A percentile compares a stretch with the other conserved stretches of the same genome.
Evolutionary conservation across 2,113 vertebrate genomes (phyloP).

Genomic region (Tichodroma muraria): DNA sequence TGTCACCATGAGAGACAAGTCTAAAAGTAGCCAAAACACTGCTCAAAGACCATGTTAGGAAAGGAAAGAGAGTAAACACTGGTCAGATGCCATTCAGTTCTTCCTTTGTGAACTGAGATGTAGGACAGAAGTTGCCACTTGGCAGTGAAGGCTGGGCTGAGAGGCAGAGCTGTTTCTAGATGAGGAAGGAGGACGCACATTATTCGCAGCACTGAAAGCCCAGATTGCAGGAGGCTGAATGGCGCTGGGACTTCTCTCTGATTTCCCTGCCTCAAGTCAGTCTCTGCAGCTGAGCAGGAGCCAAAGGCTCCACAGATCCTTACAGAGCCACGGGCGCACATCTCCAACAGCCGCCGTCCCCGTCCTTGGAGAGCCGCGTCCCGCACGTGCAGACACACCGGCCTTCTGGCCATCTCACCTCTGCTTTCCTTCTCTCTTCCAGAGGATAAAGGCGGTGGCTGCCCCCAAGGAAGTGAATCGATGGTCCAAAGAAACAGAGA

Average conservation of each 20-base stretch:
- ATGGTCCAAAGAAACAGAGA: constrained; percentile 71
- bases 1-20: constrained; percentile 25
- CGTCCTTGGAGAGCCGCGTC: rapidly evolving
- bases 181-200: background rate
- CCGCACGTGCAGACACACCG: rapidly evolving
- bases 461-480: constrained; percentile 82
- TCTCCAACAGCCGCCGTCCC: background rate
- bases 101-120: constrained; percentile 9
- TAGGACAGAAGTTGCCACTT: constrained; percentile 10
- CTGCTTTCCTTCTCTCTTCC: background rate
- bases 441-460: constrained; percentile 93
- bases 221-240: background rate
- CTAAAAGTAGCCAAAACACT: constrained; percentile 44
- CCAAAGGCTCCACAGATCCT: background rate
- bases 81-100: constrained; percentile 28
- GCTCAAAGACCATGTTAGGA: constrained; percentile 31
- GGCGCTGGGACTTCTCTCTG: background rate
- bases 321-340: rapidly evolving
- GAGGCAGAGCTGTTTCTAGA: constrained; percentile 22
- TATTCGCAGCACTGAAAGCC: background rate
- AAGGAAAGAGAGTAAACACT: constrained; percentile 1
- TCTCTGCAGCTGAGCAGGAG: background rate
- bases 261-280: background rate
- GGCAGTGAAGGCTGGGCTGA: background rate
- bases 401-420: background rate